Base-by-base conservation (phyloP, 2,888 invertebrate genomes). In the Orchesellides sinensis region DNA sequence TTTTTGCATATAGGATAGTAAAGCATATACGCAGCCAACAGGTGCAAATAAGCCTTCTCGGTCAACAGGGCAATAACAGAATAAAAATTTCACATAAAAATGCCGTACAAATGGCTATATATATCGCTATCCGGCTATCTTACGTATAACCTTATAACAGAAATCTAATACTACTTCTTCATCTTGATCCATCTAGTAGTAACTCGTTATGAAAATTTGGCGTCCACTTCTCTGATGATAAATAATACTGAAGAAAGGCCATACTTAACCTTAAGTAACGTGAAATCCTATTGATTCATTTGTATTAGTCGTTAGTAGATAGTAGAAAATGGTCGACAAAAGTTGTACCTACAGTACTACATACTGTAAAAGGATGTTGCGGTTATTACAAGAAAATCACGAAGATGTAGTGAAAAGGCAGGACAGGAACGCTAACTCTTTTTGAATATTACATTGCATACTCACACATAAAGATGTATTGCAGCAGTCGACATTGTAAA, bases 31-130 rank as follows among this genome's bases (percentile, higher is more conserved):
- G 8, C 8, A 21, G 19, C 25, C 2, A 32, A 54, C 12, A 52
- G 8, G 8, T 21, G 52, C 52, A 52, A 19, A 52, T 17, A 52
- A 3, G 14, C 66, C 29, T 47, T 40, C 47, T 45, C 80, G 80
- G 70, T 80, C 73, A 80, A 35, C 70, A 59, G 80, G 72, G 23
- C 80, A 72, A 12, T 79, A 72, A 17, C 49, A 17, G 17, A 40
- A 27, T 56, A 56, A 49, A 49, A 59, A 49, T 3, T 19, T 49
- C 27, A 32, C 59, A 69, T 69, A 69, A 69, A 68, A 69, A 66
- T 66, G 65, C 65, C 65, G 65, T 65, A 54, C n/a, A n/a, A n/a
- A n/a, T n/a, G n/a, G n/a, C n/a, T n/a, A n/a, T n/a, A n/a, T n/a
- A n/a, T n/a, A n/a, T n/a, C n/a, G n/a, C n/a, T n/a, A n/a, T n/a